These are phyloP conservation scores for Drosophila mimetica DNA, from an alignment of 2,888 invertebrate species.

Conservation along the genomic window DNA sequence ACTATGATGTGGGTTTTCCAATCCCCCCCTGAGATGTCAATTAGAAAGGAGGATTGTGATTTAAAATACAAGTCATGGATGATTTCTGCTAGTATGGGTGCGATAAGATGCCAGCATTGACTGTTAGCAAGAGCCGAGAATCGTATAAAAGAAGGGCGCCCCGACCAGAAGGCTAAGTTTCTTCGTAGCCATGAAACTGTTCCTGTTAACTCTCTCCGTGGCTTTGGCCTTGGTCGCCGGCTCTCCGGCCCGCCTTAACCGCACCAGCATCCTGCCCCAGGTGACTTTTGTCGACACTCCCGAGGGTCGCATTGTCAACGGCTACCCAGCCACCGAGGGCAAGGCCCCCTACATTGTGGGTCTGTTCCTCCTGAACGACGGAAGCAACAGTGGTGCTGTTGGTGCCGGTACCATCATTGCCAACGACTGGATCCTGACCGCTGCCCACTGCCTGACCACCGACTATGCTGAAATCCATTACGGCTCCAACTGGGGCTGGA, in stretches of 20 bases:
- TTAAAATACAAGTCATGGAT: no score
- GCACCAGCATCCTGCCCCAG: conserved; percentile 19
- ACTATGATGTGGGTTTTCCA: background rate
- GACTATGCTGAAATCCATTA: conserved; percentile 56
- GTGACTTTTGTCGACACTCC: conserved; percentile 14
- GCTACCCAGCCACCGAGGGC: conserved; percentile 50
- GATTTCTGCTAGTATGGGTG: background rate
- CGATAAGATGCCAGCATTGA: background rate
- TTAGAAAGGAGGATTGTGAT: background rate
- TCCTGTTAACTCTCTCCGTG: conserved; percentile 20
- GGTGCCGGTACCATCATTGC: conserved; percentile 38
- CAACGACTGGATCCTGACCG: conserved; percentile 39
- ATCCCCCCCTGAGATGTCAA: background rate
- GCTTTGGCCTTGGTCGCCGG: conserved; percentile 30
- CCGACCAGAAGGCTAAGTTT: background rate
- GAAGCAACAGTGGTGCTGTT: conserved; percentile 40
- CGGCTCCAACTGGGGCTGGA: conserved; percentile 61
- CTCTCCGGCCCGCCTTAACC: conserved; percentile 9
- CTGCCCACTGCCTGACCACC: conserved; percentile 44
- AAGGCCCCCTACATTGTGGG: conserved; percentile 69
- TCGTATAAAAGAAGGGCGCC: conserved; percentile 9
- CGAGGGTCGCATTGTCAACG: conserved; percentile 54
- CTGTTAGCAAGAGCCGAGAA: background rate
- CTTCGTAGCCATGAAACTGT: conserved; percentile 19
- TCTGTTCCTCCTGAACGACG: conserved; percentile 46